phyloP scores from a whole-genome alignment of 1,140 invertebrate species.

The Tribolium madens region DNA sequence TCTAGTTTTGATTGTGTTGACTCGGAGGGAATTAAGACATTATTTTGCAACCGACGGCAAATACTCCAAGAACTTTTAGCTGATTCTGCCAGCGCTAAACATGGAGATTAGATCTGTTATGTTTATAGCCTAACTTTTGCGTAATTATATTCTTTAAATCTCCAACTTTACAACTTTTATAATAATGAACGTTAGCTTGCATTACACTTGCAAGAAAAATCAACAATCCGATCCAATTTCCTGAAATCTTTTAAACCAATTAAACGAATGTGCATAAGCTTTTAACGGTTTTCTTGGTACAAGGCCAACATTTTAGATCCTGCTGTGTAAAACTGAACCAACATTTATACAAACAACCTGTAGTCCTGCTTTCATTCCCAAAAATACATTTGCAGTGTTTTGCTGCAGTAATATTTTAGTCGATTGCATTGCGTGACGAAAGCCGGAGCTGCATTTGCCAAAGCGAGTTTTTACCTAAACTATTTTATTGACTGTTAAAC shows the following conservation, averaged over 20 bases:
- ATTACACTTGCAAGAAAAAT: not conserved
- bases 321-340: not conserved
- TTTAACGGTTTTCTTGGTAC: constrained; percentile 9
- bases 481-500: not conserved
- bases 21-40: too few species aligned
- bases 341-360: not conserved
- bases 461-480: not conserved
- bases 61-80: not conserved
- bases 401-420: not conserved
- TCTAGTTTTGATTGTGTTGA: not conserved
- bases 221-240: constrained; percentile 7
- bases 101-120: not conserved
- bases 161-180: not conserved
- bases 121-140: not conserved
- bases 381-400: not conserved
- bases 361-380: too few species aligned
- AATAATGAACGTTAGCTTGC: too few species aligned
- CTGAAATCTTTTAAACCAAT: constrained; percentile 19
- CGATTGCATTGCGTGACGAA: not conserved
- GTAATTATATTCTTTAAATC: not conserved
- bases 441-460: too few species aligned
- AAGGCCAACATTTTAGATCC: constrained; percentile 13
- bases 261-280: constrained; percentile 6
- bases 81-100: not conserved
- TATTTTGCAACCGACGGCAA: too few species aligned